Evolutionary conservation across 2,888 invertebrate genomes (phyloP).

Genomic region (Lysandra coridon): DNA sequence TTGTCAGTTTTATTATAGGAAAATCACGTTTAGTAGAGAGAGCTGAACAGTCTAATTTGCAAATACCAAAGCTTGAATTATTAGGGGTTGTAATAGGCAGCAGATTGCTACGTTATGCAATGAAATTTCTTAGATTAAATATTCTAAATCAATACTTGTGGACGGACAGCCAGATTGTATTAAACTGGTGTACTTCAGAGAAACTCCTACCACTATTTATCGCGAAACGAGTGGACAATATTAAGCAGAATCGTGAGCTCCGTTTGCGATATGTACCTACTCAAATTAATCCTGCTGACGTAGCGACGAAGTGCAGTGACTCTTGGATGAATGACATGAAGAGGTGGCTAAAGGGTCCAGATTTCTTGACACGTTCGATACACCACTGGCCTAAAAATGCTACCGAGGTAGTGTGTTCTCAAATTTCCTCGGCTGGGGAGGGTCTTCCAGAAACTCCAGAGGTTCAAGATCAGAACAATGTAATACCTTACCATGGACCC

Average conservation of each 20-base stretch:
- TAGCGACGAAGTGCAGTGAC: conserved; percentile 28
- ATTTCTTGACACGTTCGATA: background rate
- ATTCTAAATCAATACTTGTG: conserved; percentile 31
- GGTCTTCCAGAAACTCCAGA: too few species aligned
- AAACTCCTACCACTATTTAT: background rate
- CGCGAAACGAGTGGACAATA: too few species aligned
- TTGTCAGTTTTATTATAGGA: conserved; percentile 39
- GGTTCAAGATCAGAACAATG: too few species aligned
- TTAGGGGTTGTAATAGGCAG: conserved; percentile 34
- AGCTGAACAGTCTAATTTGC: conserved; percentile 35
- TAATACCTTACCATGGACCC: too few species aligned
- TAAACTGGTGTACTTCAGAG: conserved; percentile 33
- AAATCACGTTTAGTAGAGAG: conserved; percentile 38
- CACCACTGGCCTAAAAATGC: background rate
- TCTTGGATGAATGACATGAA: background rate
- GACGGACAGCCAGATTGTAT: conserved; percentile 34
- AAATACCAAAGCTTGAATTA: conserved; percentile 34
- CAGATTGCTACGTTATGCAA: conserved; percentile 32
- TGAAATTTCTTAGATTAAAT: conserved; percentile 26
- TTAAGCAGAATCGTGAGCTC: background rate
- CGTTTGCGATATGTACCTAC: conserved; percentile 31
- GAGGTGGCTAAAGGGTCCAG: conserved; percentile 3
- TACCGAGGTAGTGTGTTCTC: too few species aligned
- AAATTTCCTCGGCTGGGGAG: too few species aligned
- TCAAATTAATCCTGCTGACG: conserved; percentile 33